Evolutionary conservation across 2,888 invertebrate species (phyloP).

Genomic region (Drosophila neonasuta): DNA sequence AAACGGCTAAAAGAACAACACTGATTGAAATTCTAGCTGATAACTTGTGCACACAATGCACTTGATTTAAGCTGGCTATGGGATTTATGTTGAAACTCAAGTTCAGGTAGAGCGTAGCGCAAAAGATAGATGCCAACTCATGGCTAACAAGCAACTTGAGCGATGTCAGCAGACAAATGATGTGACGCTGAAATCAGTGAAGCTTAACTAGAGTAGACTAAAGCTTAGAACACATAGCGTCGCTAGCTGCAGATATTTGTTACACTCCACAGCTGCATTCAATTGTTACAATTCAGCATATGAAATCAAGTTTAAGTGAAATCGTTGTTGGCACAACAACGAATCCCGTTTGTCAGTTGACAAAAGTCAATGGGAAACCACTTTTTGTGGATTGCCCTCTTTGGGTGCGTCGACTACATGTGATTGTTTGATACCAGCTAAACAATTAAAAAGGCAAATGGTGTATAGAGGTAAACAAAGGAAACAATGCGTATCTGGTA

Average conservation of each 20-base stretch:
- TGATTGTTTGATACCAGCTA: constrained; percentile 29
- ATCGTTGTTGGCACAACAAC: constrained; percentile 1
- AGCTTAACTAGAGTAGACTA: constrained; percentile 23
- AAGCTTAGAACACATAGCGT: not conserved
- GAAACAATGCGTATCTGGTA: constrained; percentile 2
- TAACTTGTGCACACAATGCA: constrained; percentile 20
- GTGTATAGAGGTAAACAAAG: constrained; percentile 25
- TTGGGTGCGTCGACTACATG: constrained; percentile 9
- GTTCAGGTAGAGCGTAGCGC: constrained; percentile 10
- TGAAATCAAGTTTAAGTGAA: not conserved
- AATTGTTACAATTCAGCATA: constrained; percentile 9
- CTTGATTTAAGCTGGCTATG: not conserved
- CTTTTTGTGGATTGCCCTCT: constrained; percentile 16
- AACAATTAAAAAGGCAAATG: constrained; percentile 60
- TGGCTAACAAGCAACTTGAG: constrained; percentile 34
- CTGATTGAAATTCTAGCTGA: constrained; percentile 3
- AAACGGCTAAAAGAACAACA: not conserved
- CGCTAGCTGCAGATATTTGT: constrained; percentile 1
- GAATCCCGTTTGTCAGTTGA: constrained; percentile 43
- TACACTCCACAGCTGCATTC: constrained; percentile 28
- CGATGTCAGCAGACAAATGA: constrained; percentile 68
- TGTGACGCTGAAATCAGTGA: constrained; percentile 49
- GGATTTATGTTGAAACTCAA: constrained; percentile 38
- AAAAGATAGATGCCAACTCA: constrained; percentile 32
- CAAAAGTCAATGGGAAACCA: constrained; percentile 30